Evolutionary conservation across 1,140 invertebrate genomes (phyloP).

Genomic region (Monomorium pharaonis): DNA sequence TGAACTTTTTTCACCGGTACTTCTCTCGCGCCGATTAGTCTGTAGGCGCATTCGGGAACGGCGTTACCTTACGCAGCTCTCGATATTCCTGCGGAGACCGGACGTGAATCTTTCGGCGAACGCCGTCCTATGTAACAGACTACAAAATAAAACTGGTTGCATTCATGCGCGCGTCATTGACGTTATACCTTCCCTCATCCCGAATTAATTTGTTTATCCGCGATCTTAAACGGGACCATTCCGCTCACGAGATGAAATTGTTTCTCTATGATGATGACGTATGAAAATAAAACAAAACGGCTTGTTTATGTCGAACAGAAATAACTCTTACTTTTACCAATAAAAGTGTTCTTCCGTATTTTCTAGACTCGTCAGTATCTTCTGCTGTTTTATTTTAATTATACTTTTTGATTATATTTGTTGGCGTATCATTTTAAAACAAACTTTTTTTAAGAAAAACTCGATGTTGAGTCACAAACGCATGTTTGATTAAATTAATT

Average conservation of each 20-base stretch:
- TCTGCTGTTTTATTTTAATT: not conserved
- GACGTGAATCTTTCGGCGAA: slow-evolving; percentile 23
- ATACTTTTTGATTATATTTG: not conserved
- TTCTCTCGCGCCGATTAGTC: slow-evolving; percentile 7
- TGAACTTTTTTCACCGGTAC: not conserved
- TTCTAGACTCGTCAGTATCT: not conserved
- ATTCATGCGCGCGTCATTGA: slow-evolving; percentile 16
- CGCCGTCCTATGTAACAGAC: slow-evolving; percentile 22
- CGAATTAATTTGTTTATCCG: slow-evolving; percentile 2
- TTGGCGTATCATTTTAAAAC: not conserved
- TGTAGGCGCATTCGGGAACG: not conserved
- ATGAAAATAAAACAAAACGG: slow-evolving; percentile 19
- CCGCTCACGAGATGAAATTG: not conserved
- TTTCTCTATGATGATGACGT: not conserved
- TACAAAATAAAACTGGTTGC: slow-evolving; percentile 49
- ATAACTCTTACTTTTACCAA: not conserved
- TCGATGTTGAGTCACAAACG: not conserved
- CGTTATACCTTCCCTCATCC: not conserved
- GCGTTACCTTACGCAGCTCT: not conserved
- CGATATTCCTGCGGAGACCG: not conserved
- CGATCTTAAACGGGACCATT: not conserved
- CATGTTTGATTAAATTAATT: not conserved
- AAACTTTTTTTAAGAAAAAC: not conserved
- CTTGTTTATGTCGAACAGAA: slow-evolving; percentile 5
- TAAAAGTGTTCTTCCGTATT: not conserved